A percentile compares a stretch with the other conserved stretches of the same genome.
Conservation (phyloP, 2,797 vertebrate species). For the Calcarius lapponicus region DNA sequence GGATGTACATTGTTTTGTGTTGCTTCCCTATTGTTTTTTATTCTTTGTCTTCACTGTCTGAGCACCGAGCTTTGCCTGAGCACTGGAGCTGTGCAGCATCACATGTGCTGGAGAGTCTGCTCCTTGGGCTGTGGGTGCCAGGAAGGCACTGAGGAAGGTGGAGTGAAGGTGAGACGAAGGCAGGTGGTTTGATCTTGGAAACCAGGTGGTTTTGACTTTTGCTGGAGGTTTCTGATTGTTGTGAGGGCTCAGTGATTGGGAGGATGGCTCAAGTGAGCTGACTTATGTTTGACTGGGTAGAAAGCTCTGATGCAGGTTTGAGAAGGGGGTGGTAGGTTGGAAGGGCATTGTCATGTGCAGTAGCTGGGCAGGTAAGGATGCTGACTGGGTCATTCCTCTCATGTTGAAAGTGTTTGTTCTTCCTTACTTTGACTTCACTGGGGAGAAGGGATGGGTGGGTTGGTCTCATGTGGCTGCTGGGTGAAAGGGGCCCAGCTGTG, state of each 20-base stretch:
- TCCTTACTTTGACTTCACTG: neutral
- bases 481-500: neutral
- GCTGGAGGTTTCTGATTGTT: neutral
- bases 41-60: neutral
- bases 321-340: accelerated
- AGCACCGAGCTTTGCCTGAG: neutral
- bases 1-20: neutral
- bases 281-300: neutral
- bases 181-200: neutral
- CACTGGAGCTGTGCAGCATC: neutral
- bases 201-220: neutral
- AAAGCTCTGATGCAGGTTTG: neutral
- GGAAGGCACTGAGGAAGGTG: neutral
- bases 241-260: neutral
- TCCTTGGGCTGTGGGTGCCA: accelerated
- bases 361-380: neutral
- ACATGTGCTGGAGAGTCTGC: neutral
- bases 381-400: neutral
- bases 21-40: neutral
- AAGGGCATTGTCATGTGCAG: neutral
- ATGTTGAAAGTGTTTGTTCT: neutral
- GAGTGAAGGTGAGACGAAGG: neutral
- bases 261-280: neutral
- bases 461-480: neutral
- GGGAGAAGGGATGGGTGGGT: neutral